Conservation (phyloP, 2,888 invertebrate species). For the Furcula furcula region DNA sequence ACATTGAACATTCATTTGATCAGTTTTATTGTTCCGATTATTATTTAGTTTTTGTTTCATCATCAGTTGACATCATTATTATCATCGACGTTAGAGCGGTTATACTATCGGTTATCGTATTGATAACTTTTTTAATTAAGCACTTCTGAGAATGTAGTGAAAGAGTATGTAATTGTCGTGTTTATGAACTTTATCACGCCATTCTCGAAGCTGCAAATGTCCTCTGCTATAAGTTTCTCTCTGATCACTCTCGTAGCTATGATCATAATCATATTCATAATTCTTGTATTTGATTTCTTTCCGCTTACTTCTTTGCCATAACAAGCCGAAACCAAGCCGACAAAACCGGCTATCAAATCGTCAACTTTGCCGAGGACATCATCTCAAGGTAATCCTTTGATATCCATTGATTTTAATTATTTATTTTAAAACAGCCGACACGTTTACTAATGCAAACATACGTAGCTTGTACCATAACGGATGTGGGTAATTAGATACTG, state of each 20-base stretch:
- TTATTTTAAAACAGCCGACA: slow-evolving; percentile 17
- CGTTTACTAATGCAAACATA: slow-evolving; percentile 23
- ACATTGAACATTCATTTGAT: slow-evolving; percentile 19
- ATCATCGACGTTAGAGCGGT: slow-evolving; percentile 27
- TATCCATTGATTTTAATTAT: slow-evolving; percentile 45
- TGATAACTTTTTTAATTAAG: slow-evolving; percentile 14
- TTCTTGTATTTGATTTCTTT: slow-evolving; percentile 79
- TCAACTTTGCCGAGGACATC: slow-evolving; percentile 96
- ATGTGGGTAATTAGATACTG: background rate
- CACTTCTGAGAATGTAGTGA: slow-evolving; percentile 26
- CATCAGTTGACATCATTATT: slow-evolving; percentile 35
- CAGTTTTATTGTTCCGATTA: slow-evolving; percentile 9
- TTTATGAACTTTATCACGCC: slow-evolving; percentile 13
- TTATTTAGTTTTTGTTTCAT: slow-evolving; percentile 26
- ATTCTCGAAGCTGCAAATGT: slow-evolving; percentile 22
- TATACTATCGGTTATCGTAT: slow-evolving; percentile 20
- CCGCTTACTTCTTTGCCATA: slow-evolving; percentile 81
- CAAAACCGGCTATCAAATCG: slow-evolving; percentile 98
- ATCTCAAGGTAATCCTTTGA: slow-evolving; percentile 91
- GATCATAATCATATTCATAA: slow-evolving; percentile 66
- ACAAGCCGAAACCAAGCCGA: slow-evolving; percentile 95
- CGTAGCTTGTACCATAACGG: slow-evolving; percentile 16
- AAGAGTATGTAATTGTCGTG: slow-evolving; percentile 9
- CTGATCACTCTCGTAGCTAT: slow-evolving; percentile 61
- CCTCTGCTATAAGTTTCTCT: slow-evolving; percentile 20